These are phyloP conservation scores for Psephotus haematonotus DNA, from an alignment of 2,113 vertebrate genomes.

Conservation along the genomic window DNA sequence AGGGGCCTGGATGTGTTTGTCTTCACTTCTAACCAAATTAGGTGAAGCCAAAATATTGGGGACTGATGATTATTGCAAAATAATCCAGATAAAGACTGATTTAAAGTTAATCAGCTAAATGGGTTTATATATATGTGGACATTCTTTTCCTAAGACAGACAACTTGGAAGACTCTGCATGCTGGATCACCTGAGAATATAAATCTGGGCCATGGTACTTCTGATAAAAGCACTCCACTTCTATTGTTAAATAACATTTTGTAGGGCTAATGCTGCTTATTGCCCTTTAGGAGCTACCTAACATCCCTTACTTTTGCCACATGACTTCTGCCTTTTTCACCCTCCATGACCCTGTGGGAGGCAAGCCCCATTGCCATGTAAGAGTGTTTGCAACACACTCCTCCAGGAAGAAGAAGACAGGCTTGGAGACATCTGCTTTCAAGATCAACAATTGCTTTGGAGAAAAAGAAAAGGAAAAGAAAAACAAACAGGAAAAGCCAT, in stretches of 20 bases:
- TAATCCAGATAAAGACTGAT: background rate
- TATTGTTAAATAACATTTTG: background rate
- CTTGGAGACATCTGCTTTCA: slow-evolving; percentile 2
- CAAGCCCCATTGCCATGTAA: background rate
- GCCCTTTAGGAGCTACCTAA: background rate
- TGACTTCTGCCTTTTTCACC: background rate
- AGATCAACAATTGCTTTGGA: background rate
- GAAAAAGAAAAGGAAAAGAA: background rate
- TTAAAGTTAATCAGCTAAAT: slow-evolving; percentile 19
- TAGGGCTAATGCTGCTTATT: background rate
- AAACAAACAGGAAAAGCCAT: background rate
- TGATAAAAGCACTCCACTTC: background rate
- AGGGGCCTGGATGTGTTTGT: background rate
- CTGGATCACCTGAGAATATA: background rate
- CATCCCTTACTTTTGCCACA: background rate
- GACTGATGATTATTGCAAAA: background rate
- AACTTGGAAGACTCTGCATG: background rate
- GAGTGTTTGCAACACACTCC: background rate
- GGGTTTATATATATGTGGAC: background rate
- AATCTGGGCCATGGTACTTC: background rate
- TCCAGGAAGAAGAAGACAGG: background rate
- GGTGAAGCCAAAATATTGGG: background rate
- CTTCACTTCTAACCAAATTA: background rate
- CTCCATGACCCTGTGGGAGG: background rate
- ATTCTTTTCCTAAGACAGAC: slow-evolving; percentile 2